phyloP scores from a whole-genome alignment of 2,797 vertebrate genomes.

The Emydoidea blandingii region DNA sequence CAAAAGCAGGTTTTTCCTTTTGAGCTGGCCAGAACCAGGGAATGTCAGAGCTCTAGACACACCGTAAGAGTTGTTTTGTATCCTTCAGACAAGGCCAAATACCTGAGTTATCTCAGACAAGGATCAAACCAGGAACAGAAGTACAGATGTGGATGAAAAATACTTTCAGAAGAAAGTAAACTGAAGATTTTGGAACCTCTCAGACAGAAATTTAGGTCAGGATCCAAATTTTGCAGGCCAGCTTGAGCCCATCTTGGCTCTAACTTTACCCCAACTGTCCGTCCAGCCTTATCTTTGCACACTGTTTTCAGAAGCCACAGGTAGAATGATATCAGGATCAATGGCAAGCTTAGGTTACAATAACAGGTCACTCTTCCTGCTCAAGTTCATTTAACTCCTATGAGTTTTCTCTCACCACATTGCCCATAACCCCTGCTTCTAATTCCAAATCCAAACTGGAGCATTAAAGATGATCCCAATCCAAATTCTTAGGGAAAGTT shows the following conservation, averaged over 20 bases:
- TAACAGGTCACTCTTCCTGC: background rate
- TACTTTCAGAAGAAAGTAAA: background rate
- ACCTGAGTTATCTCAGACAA: background rate
- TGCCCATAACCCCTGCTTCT: background rate
- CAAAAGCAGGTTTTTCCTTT: background rate
- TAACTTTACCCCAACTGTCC: background rate
- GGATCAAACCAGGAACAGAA: background rate
- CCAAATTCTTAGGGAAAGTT: background rate
- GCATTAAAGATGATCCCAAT: background rate
- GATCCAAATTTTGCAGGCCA: background rate
- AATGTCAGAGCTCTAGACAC: too few relatives aligned
- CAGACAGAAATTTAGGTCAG: too few relatives aligned
- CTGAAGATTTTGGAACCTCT: background rate
- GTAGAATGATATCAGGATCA: background rate
- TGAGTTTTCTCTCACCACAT: background rate
- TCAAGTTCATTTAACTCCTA: background rate
- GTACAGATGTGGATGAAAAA: background rate
- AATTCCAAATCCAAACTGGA: background rate
- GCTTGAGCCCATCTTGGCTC: background rate
- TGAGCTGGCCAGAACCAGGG: too few relatives aligned
- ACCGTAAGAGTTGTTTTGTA: background rate
- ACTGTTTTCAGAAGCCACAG: background rate
- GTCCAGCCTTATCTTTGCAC: background rate
- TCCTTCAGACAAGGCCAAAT: background rate
- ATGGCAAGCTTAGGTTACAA: background rate